Base-by-base conservation (phyloP, 2,113 vertebrate genomes). In the Mus pahari region DNA sequence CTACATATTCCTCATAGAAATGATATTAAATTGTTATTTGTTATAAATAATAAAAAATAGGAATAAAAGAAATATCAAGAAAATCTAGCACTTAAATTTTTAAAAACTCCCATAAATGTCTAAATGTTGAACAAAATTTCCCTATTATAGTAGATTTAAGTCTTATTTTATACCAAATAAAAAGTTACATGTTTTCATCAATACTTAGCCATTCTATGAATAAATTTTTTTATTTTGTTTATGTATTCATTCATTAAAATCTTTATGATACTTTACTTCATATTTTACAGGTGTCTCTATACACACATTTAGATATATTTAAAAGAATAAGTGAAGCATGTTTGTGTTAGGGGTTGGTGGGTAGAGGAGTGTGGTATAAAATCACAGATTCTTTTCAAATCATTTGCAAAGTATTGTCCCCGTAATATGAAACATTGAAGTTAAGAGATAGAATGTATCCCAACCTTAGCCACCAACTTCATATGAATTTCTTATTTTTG, bases 21-120 rank as follows among this genome's bases (percentile, higher is more conserved):
- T 86, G 88, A 92, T 77, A 86, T 86, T 55, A 90, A 64, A 81
- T 77, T 12, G 90, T 39, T 94, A 83, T 74, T 96, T 96, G 82
- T 83, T 94, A 33, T 79, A 92, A 94, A 14, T 84, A 33, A 90
- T 92, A 95, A 88, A 88, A 94, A 58, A 16, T 89, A 94, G 75
- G 33, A 22, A 60, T 91, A 90, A 94, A 97, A 91, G 68, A 60
- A 94, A 93, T 73, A 86, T 16, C 62, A 68, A 58, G 9, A 70
- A 95, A 77, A 42, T 78, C 28, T 90, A 45, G 42, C 36, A 45
- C 31, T 64, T 92, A 91, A 86, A 78, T 39, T 89, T 90, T 70
- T 89, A 78, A 90, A 70, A 58, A 45, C 7, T 64, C 83, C 92
- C 94, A 55, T 28, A 7, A 68, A 62, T 84, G 17, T 0, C 7